These are phyloP conservation scores for Otolemur crassicaudatus DNA, from an alignment of 2,797 vertebrate genomes.

Conservation along the genomic window DNA sequence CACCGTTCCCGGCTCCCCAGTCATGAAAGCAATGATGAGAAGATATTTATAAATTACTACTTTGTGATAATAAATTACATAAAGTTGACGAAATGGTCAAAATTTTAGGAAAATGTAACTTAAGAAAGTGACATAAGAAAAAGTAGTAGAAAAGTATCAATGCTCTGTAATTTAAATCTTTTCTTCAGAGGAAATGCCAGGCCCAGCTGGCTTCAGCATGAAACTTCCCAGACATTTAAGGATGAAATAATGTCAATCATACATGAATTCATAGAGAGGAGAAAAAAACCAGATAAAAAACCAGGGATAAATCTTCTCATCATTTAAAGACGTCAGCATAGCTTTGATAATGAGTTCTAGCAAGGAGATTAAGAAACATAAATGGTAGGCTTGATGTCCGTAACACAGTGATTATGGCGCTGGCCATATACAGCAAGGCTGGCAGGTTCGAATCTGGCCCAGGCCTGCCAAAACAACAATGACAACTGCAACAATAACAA, in stretches of 20 bases:
- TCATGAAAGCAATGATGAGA: neutral
- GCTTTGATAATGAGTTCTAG: neutral
- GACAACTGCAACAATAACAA: too few species aligned
- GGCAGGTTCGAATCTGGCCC: too few species aligned
- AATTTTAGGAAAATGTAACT: neutral
- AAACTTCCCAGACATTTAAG: neutral
- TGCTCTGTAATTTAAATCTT: neutral
- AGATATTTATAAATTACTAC: neutral
- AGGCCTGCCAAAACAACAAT: too few species aligned
- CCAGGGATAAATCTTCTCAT: neutral
- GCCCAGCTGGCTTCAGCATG: neutral
- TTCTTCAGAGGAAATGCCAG: neutral
- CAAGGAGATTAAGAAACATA: neutral
- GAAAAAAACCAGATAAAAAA: neutral
- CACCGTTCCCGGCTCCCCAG: too few species aligned
- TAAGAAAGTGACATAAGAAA: neutral
- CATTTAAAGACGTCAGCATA: neutral
- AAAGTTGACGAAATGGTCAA: neutral
- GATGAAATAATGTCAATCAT: neutral
- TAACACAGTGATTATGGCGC: too few species aligned
- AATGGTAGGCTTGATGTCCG: too few species aligned
- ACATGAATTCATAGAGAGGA: neutral
- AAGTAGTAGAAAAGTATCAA: neutral
- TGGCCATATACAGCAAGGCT: too few species aligned
- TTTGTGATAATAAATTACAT: neutral